phyloP scores from a whole-genome alignment of 2,113 vertebrate genomes.

The Etheostoma cragini region DNA sequence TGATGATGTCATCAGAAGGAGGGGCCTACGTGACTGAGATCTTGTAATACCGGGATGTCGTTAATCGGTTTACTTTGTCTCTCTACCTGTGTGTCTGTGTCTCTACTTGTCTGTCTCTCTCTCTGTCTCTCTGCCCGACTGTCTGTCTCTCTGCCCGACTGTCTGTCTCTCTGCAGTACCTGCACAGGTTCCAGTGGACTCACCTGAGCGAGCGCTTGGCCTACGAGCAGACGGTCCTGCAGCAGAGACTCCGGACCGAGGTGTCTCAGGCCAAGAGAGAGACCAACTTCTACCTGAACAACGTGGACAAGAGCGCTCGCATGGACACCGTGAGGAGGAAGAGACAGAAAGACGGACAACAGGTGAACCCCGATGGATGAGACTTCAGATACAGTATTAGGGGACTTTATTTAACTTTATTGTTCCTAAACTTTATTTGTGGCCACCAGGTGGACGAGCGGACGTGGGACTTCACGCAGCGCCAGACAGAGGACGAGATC shows the following conservation, averaged over 20 bases:
- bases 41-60: too few relatives aligned
- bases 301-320: constrained; percentile 87
- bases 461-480: constrained; percentile 89
- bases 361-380: constrained; percentile 39
- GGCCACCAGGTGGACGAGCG: constrained; percentile 68
- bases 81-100: too few relatives aligned
- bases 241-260: constrained; percentile 89
- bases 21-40: too few relatives aligned
- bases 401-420: too few relatives aligned
- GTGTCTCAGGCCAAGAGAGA: constrained; percentile 91
- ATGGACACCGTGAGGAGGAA: constrained; percentile 79
- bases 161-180: constrained; percentile 79
- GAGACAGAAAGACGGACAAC: constrained; percentile 45
- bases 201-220: constrained; percentile 91
- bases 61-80: too few relatives aligned
- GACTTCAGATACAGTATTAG: too few relatives aligned
- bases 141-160: too few relatives aligned
- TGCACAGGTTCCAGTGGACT: constrained; percentile 93
- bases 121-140: background rate
- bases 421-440: background rate
- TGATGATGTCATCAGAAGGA: too few relatives aligned
- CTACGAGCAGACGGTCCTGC: constrained; percentile 88
- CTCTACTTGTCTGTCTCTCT: too few relatives aligned
- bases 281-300: constrained; percentile 90
- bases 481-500: constrained; percentile 79